These are phyloP conservation scores for Arnoldichthys spilopterus DNA, from an alignment of 2,797 vertebrate species.

Conservation along the genomic window DNA sequence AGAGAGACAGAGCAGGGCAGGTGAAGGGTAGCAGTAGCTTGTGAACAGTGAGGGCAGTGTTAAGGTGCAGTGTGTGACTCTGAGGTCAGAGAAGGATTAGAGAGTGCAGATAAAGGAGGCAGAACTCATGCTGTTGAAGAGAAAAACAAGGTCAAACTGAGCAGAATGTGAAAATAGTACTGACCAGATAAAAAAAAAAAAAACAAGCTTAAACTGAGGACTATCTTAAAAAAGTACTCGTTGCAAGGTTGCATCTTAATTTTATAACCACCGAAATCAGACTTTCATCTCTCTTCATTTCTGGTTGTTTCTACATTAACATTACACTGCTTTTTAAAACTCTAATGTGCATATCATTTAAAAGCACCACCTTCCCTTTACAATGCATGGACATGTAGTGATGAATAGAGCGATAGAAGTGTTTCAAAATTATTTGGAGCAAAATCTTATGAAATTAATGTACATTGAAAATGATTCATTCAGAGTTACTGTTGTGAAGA, in stretches of 20 bases:
- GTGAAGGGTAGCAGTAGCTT: slow-evolving; percentile 43
- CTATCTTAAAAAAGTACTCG: background rate
- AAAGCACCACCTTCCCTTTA: background rate
- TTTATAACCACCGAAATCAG: too few species aligned
- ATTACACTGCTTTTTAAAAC: background rate
- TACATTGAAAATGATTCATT: background rate
- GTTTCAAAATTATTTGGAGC: background rate
- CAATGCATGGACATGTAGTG: background rate
- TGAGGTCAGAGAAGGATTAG: slow-evolving; percentile 34
- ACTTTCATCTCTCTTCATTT: background rate
- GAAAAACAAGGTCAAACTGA: slow-evolving; percentile 13
- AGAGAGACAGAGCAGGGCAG: slow-evolving; percentile 30
- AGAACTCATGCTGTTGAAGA: slow-evolving; percentile 32
- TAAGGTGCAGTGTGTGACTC: slow-evolving; percentile 57
- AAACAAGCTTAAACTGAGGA: background rate
- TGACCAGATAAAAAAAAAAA: slow-evolving; percentile 19
- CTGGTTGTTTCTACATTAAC: background rate
- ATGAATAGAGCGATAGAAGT: background rate
- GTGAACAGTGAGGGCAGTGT: slow-evolving; percentile 47
- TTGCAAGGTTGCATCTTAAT: too few species aligned
- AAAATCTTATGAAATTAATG: background rate
- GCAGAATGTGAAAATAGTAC: background rate
- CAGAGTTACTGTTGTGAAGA: background rate
- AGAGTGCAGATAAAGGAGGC: slow-evolving; percentile 53
- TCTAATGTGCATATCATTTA: background rate